Base-by-base conservation (phyloP, 1,140 invertebrate genomes). In the Philaenus spumarius region DNA sequence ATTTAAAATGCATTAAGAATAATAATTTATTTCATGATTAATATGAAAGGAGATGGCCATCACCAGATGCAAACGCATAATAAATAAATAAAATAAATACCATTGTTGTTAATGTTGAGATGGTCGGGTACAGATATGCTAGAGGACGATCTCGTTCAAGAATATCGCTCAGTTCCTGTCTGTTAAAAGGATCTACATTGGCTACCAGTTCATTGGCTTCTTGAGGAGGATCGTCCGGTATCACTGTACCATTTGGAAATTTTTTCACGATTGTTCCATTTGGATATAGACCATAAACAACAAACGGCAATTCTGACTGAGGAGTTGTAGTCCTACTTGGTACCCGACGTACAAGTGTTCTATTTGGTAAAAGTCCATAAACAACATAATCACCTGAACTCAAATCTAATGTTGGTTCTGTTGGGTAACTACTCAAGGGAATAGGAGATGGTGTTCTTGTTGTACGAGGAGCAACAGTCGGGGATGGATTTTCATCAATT, bases 211-310 rank as follows among this genome's bases (percentile, higher is more conserved):
- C 61, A 58, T 65, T 65, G 26, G 59, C 55, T 15, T 61, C 61
- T 47, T 53, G 58, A 19, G 52, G 20, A 30, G 26, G 26, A 48
- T 64, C 64, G n/a, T 67, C 66, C 12, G 66, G 66, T 11, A 67
- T 54, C 1, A 62, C 51, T 1, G 64, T 67, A 2, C 66, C 66
- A 42, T 67, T 67, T 4, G 66, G 66, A 34, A 61, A 67, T 24
- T 55, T 59, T 42, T 60, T 53, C 9, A 66, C 64, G n/a, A 67
- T 60, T n/a, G 66, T 67, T 5, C 64, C 64, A 47, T 67, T 67
- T 6, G 66, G 66, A 48, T 62, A 67, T 2, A 66, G 50, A 6
- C 66, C 66, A 57, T 62, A 67, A 23, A 67, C 60, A 11, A 64
- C 55, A 40, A 67, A 67, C 9, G 64, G 64, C 2, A 65, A 24